Percentiles rank a stretch among this genome's conserved stretches.
Evolutionary conservation across 2,888 invertebrate species (phyloP).

Genomic region (Cheilosia vernalis): DNA sequence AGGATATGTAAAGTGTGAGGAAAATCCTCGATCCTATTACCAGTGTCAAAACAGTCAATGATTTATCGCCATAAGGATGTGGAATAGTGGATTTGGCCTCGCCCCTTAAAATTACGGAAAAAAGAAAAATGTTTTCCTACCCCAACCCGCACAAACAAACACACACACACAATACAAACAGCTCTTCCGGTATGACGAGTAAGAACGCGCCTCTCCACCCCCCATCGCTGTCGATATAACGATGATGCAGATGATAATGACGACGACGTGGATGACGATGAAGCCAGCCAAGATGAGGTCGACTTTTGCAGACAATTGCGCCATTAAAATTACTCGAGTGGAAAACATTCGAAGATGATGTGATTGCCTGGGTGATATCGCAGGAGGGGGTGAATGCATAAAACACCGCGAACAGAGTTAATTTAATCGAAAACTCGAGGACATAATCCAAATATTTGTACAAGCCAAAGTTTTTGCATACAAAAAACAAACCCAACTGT

Average conservation of each 20-base stretch:
- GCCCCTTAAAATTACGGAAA: not conserved
- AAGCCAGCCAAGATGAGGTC: slow-evolving; percentile 66
- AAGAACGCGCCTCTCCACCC: slow-evolving; percentile 17
- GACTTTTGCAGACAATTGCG: slow-evolving; percentile 73
- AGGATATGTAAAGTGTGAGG: slow-evolving; percentile 57
- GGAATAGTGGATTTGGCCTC: slow-evolving; percentile 7
- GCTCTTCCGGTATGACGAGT: slow-evolving; percentile 45
- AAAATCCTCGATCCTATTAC: slow-evolving; percentile 71
- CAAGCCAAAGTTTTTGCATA: slow-evolving; percentile 69
- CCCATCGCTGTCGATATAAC: slow-evolving; percentile 47
- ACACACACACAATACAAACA: not conserved
- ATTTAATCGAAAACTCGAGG: slow-evolving; percentile 74
- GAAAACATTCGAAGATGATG: slow-evolving; percentile 69
- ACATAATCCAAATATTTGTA: slow-evolving; percentile 75
- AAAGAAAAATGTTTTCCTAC: slow-evolving; percentile 35
- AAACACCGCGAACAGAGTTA: slow-evolving; percentile 53
- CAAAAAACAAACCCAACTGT: slow-evolving; percentile 26
- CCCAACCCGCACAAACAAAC: not conserved
- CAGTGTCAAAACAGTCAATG: slow-evolving; percentile 73
- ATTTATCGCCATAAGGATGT: slow-evolving; percentile 62
- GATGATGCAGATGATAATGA: slow-evolving; percentile 47
- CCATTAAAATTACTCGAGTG: slow-evolving; percentile 72
- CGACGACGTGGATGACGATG: slow-evolving; percentile 28
- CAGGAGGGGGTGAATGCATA: slow-evolving; percentile 6
- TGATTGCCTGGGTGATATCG: slow-evolving; percentile 47